Conservation (phyloP, 2,113 vertebrate species). For the Empidonax alnorum region DNA sequence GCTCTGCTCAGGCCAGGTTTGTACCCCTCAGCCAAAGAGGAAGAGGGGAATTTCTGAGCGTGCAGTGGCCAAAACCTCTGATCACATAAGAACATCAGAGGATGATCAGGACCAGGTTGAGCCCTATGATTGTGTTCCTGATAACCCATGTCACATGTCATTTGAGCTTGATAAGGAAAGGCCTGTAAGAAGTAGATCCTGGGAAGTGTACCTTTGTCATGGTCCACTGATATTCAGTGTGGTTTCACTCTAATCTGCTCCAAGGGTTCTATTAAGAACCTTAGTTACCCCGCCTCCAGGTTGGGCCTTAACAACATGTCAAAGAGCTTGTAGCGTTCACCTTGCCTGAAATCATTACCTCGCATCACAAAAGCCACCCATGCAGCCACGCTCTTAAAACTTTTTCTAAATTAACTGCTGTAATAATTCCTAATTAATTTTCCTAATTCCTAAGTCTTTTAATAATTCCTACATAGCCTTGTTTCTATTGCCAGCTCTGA, state of each 20-base stretch:
- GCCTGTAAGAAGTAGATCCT: background rate
- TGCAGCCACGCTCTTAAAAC: accelerated
- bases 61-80: accelerated
- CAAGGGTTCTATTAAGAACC: background rate
- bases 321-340: background rate
- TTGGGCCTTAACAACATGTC: background rate
- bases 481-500: background rate
- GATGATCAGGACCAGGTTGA: background rate
- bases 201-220: background rate
- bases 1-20: background rate
- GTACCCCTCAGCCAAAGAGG: accelerated
- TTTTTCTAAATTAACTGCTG: background rate
- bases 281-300: background rate
- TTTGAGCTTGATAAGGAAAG: background rate
- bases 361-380: background rate
- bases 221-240: background rate
- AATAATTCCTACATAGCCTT: background rate
- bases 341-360: background rate
- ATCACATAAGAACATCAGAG: background rate
- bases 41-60: background rate
- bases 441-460: no score
- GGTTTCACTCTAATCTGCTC: background rate
- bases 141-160: background rate
- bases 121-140: background rate
- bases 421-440: background rate